Evolutionary conservation across 2,797 vertebrate genomes (phyloP), one percentile per base, ranked within the genome.

Genomic region (Xenentodon cancila): DNA sequence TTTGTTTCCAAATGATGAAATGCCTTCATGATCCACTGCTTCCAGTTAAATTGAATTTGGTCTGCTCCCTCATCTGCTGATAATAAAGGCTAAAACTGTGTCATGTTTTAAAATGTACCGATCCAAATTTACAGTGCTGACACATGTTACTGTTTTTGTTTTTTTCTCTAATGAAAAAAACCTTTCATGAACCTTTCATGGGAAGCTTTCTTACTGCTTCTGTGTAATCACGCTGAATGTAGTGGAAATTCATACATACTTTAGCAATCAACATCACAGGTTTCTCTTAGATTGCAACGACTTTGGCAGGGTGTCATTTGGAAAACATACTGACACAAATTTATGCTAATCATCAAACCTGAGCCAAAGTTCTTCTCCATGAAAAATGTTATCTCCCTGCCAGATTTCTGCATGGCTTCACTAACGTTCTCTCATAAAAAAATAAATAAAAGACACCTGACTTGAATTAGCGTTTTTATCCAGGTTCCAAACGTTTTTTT

Each of bases 1-100:
- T 88, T 79, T 88, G 84, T 81, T 85, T 81, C 82, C 59, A 77
- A 84, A 71, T 80, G 81, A 69, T 59, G 79, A 79, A 84, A 80
- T 60, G 82, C 80, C 80, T 88, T 86, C 80, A 86, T 84, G 86
- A 86, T 82, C 85, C 86, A 83, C 84, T 78, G 83, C 82, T 83
- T 87, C 71, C 44, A 42, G 77, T 81, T 64, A 87, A 87, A 90
- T 87, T 86, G 84, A 90, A 85, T 89, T 80, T 62, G 73, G 65
- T 54, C 60, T 55, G 59, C 80, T 79, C 67, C 69, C 53, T 73
- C 78, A 78, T 73, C 62, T 30, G 71, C 86, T 78, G 84, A 88
- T 88, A 86, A 84, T 86, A 75, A 82, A 60, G 34, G 43, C 19
- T 7, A 22, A 4, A 15, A n/a, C 19, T 48, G 64, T 76, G 72